Conservation (phyloP, 2,113 vertebrate species). For the Mus spicilegus region DNA sequence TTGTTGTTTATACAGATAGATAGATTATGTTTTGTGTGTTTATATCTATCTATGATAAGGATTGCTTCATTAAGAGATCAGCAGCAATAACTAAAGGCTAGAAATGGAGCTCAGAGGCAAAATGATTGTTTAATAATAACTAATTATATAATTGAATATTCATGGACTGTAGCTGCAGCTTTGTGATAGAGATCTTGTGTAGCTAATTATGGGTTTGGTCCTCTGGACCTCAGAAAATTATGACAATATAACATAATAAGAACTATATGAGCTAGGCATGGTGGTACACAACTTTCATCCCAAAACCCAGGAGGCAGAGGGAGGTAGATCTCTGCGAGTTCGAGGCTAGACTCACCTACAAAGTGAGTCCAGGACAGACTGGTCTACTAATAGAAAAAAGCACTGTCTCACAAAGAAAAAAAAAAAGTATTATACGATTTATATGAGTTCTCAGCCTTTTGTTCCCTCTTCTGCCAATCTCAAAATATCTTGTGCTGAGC, state of each 20-base stretch:
- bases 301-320: no score
- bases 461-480: background rate
- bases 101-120: background rate
- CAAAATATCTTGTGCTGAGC: background rate
- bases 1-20: background rate
- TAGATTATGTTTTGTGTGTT: background rate
- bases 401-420: no score
- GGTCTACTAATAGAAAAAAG: no score
- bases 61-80: slow-evolving; percentile 16
- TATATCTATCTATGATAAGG: background rate
- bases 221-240: background rate
- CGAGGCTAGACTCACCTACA: no score
- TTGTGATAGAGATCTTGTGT: background rate
- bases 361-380: no score
- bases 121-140: background rate
- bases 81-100: background rate
- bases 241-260: background rate
- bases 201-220: background rate
- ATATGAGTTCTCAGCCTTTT: background rate
- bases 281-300: no score
- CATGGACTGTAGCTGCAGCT: background rate
- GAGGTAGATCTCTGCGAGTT: no score
- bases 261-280: no score
- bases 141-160: background rate
- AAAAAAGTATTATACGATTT: no score